phyloP scores from a whole-genome alignment of 2,113 vertebrate genomes.

The Rhombomys opimus region DNA sequence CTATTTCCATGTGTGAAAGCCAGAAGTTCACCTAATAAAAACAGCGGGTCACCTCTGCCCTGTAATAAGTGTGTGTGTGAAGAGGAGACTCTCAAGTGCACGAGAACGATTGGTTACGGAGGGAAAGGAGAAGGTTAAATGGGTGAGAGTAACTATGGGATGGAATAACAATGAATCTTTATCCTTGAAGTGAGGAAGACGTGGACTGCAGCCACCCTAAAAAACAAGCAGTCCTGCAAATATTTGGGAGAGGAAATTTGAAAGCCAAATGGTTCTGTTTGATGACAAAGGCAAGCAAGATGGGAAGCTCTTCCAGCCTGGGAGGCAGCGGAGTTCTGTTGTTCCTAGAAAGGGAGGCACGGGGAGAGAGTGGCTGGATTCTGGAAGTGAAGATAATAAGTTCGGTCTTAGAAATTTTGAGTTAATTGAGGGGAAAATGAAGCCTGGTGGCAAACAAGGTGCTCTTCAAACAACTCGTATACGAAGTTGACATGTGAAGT shows the following conservation, averaged over 20 bases:
- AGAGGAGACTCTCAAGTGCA: neutral
- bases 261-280: neutral
- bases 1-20: neutral
- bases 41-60: neutral
- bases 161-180: neutral
- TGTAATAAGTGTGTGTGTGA: neutral
- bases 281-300: neutral
- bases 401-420: neutral
- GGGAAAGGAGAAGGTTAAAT: neutral
- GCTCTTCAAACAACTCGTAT: neutral
- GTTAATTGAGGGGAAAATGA: neutral
- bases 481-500: neutral
- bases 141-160: neutral
- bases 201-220: too few relatives aligned
- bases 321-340: neutral
- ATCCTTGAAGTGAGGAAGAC: neutral
- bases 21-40: neutral
- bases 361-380: rapidly evolving
- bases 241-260: neutral
- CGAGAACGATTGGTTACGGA: neutral
- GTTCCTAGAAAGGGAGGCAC: neutral
- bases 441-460: neutral
- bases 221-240: neutral
- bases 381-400: neutral
- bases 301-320: neutral